Base-by-base conservation (phyloP, 2,797 vertebrate species). In the Tangara arthus region DNA sequence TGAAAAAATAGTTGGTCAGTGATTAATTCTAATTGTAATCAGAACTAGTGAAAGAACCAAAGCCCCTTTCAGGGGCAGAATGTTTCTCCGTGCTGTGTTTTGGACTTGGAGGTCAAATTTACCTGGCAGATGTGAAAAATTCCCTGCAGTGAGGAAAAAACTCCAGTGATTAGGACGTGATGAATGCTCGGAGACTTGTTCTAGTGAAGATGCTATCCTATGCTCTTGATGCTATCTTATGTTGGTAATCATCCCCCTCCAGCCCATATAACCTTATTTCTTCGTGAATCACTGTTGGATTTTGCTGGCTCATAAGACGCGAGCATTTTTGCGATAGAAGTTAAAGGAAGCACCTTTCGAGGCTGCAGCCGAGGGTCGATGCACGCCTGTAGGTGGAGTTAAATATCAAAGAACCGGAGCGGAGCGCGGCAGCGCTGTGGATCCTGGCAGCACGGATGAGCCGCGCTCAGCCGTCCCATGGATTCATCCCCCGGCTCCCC, bases 311-410 rank as follows among this genome's bases (percentile, higher is more conserved):
- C 55, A 1, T 21, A 9, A 52, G 15, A 14, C 1, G 14, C 41
- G 10, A 23, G 57, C 4, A 5, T 14, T 65, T 61, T 28, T 47
- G 19, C 6, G 9, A 8, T 0, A 9, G 12, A 44, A 84, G 55
- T 11, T 11, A 13, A 37, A 70, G 56, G 3, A 39, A 30, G 17
- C 49, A 2, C 34, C 21, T 76, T 27, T 16, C 0, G 1, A 32
- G 41, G 1, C 59, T 57, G 88, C 75, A 65, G 59, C 82, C 92
- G 28, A 39, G 17, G 44, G 8, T 27, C 37, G 71, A 7, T 17
- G 64, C 49, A 15, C 7, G 94, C 95, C 95, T 86, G 80, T 96
- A 96, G 95, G 50, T 88, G 95, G 95, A 94, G 94, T 63, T 34
- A 70, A 83, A 93, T 66, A 66, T 63, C 95, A 93, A 92, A 90